These are phyloP conservation scores for Hemibagrus wyckioides DNA, from an alignment of 2,113 vertebrate species.

Conservation along the genomic window DNA sequence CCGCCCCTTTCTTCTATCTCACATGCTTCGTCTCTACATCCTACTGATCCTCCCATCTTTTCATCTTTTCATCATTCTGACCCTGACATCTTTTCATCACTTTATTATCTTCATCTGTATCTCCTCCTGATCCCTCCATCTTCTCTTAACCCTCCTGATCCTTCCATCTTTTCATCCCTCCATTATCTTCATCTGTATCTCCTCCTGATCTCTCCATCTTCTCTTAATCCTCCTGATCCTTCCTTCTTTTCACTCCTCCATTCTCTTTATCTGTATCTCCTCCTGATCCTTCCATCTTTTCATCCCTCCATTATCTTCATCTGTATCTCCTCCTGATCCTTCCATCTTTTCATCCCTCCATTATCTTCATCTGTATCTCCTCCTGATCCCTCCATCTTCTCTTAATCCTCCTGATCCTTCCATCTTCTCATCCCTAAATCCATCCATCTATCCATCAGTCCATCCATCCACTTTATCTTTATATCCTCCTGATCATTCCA, in stretches of 20 bases:
- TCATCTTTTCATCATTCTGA: background rate
- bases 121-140: background rate
- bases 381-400: background rate
- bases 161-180: background rate
- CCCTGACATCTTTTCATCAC: background rate
- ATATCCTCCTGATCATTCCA: background rate
- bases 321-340: too few species aligned
- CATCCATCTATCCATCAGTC: too few species aligned
- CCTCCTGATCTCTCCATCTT: background rate
- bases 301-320: slow-evolving; percentile 6
- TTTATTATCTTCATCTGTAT: background rate
- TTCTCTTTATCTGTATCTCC: background rate
- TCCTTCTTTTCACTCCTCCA: background rate
- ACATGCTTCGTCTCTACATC: background rate
- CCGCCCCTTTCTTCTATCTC: background rate
- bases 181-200: background rate
- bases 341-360: background rate
- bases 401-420: background rate
- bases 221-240: background rate
- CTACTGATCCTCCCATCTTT: background rate
- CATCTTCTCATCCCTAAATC: background rate
- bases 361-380: background rate
- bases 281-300: background rate
- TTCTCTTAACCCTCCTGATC: background rate
- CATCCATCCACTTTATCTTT: background rate